Evolutionary conservation across 2,888 invertebrate species (phyloP), one percentile per base, ranked within the genome.

Genomic region (Pachycephus smyrnensis): DNA sequence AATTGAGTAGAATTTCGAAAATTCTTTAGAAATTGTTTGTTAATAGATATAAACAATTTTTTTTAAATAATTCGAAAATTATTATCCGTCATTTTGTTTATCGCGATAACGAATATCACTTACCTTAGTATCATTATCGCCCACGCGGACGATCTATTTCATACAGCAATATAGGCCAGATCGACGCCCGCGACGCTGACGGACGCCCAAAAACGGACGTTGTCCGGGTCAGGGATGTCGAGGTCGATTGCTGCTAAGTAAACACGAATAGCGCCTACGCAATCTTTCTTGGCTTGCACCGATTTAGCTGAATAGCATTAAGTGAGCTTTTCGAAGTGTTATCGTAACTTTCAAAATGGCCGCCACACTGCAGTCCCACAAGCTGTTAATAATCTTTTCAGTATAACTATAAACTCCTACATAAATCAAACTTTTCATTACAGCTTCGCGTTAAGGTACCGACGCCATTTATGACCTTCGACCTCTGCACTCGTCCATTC

Each of bases 161-260:
- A 9, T 55, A 55, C 6, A 23, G 40, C 2, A 23, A 0, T 23
- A 23, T 37, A 23, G 40, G 40, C 15, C 15, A 23, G 40, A 55
- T 55, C 40, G 40, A 55, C 40, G 40, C 40, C 23, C 40, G 35
- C 74, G 33, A 40, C 74, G 36, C 3, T 15, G 23, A 2, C 2
- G 71, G 71, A 32, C 71, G 71, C 31, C 12, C 71, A 30, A 71
- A 71, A 71, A 6, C 71, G 31, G 31, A 71, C 71, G 80, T 78
- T 80, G 76, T 79, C 76, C 76, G 75, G 80, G 80, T 68, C 75
- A 76, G 76, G 68, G 36, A 77, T 71, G 80, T 73, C 68, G 80
- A 76, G 78, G 74, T 37, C 73, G 77, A 73, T 55, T 68, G 76
- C 73, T 77, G 75, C 77, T 74, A 73, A 75, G 71, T 30, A 55